Conservation (phyloP, 2,888 invertebrate species). For the Oscheius sp. region DNA sequence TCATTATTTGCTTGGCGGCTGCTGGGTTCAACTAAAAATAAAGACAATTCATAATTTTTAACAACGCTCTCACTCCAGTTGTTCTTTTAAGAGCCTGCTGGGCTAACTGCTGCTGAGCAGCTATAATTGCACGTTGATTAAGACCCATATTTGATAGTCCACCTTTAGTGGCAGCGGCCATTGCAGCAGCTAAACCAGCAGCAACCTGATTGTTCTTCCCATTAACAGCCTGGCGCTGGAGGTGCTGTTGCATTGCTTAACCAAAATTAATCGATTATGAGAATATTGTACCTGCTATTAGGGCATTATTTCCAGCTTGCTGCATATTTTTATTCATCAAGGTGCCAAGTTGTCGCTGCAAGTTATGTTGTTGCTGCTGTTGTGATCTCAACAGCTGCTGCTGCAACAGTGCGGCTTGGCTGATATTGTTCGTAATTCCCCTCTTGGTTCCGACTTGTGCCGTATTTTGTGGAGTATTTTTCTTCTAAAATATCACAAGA, state of each 20-base stretch:
- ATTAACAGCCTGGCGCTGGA: conserved; percentile 27
- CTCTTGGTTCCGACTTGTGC: conserved; percentile 25
- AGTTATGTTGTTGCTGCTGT: conserved; percentile 41
- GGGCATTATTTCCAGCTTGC: conserved; percentile 27
- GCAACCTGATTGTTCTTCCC: background rate
- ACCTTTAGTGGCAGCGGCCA: conserved; percentile 17
- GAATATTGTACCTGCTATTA: conserved; percentile 31
- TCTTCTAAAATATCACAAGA: conserved; percentile 31
- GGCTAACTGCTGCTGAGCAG: conserved; percentile 30
- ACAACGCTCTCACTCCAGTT: background rate
- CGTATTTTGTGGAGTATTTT: conserved; percentile 31
- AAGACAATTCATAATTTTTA: background rate
- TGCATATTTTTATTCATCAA: conserved; percentile 24
- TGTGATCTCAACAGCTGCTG: conserved; percentile 45
- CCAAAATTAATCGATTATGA: background rate
- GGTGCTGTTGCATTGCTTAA: conserved; percentile 46
- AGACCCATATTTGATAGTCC: background rate
- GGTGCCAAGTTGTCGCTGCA: conserved; percentile 35
- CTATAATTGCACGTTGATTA: conserved; percentile 13
- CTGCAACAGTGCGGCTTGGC: conserved; percentile 33
- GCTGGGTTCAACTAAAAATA: conserved; percentile 33
- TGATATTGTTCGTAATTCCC: background rate
- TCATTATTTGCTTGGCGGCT: conserved; percentile 32
- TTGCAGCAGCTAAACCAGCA: conserved; percentile 6
- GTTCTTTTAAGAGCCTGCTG: conserved; percentile 22